These are phyloP conservation scores for Eupleurogrammus muticus DNA, from an alignment of 2,797 vertebrate genomes.

Conservation along the genomic window DNA sequence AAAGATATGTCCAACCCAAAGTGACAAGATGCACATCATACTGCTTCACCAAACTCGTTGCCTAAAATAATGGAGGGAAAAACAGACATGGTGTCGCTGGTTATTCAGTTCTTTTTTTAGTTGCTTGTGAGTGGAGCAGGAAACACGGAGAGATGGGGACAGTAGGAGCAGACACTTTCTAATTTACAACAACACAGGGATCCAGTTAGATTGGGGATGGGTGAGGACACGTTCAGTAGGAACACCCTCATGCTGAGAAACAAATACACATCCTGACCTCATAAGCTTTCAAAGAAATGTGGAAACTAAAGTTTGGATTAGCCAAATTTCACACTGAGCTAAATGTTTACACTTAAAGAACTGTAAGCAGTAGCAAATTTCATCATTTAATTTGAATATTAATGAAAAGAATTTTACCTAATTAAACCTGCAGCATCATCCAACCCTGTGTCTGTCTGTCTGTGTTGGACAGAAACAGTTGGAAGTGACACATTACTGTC, in stretches of 20 bases:
- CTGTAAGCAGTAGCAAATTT: neutral
- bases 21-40: neutral
- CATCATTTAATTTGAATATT: neutral
- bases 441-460: constrained; percentile 1
- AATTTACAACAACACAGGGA: constrained; percentile 47
- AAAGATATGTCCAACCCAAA: neutral
- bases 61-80: neutral
- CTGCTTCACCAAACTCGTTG: no score
- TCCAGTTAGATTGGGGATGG: constrained; percentile 7
- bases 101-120: neutral
- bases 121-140: neutral
- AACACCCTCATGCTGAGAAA: constrained; percentile 22
- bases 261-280: constrained; percentile 16
- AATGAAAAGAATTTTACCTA: neutral
- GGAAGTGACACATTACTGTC: constrained; percentile 27
- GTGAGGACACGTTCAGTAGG: neutral
- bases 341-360: neutral
- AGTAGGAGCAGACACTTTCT: constrained; percentile 15
- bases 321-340: constrained; percentile 7
- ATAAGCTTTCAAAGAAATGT: neutral
- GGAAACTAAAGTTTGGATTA: constrained; percentile 23
- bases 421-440: neutral
- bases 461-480: constrained; percentile 57
- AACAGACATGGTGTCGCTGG: neutral
- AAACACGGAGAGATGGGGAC: neutral